Base-by-base conservation (phyloP, 35 echinoderm and acorn worm genomes). In the Apostichopus japonicus region DNA sequence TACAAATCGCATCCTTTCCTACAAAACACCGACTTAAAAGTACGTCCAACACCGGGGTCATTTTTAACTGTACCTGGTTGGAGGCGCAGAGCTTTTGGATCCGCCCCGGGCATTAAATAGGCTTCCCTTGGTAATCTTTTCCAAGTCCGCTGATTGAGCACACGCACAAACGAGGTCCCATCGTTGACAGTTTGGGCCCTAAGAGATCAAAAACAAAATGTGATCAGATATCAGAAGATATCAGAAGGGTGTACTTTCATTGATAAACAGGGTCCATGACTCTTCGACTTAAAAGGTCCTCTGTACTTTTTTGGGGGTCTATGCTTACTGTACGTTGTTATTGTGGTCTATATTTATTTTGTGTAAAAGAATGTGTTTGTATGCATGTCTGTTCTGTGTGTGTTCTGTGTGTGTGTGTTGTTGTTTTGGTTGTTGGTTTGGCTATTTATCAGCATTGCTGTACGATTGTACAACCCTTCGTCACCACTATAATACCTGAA, bases 131-230 rank as follows among this genome's bases (percentile, higher is more conserved):
- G 54, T 84, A 84, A 84, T 84, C 81, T 84, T 84, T 6, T 58
- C 19, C 81, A 84, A 21, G 81, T 84, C 81, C 55, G 81, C 51
- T 84, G 81, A 84, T 58, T 84, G 81, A 84, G 24, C 17, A n/a
- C 23, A 55, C 11, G 55, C 23, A 57, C 81, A 84, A 84, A 84
- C 81, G 81, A 58, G 81, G 81, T 84, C 56, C 81, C 19, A 7
- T 84, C 55, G 81, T 84, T 84, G 81, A 84, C 81, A 84, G 56
- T 55, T 84, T 84, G 81, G 81, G 23, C 81, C 81, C 81, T 84
- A 57, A 84, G 81, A 84, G 81, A 58, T 84, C 56, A 22, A 6
- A 53, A 54, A n/a, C 13, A 8, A 80, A 53, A 14, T 24, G 52
- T 25, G 51, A 52, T 21, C 11, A 83, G 54, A 25, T 9, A 83